A percentile compares a stretch with the other conserved stretches of the same genome.
Conservation (phyloP, 2,797 vertebrate genomes). For the Cirrhinus mrigala region DNA sequence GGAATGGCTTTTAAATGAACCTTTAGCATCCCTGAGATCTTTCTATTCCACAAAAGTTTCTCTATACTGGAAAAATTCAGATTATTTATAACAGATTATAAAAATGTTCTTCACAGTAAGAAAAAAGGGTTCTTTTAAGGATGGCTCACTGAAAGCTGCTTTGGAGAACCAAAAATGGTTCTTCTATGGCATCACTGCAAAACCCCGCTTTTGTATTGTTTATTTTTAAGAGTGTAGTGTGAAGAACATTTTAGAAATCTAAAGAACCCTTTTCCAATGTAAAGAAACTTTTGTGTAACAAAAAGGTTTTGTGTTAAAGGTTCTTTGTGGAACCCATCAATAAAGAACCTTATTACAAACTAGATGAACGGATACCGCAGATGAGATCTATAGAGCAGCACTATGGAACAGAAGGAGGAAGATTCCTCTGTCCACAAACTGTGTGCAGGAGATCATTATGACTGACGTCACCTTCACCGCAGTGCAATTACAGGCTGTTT, state of each 20-base stretch:
- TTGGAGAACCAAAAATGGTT: background rate
- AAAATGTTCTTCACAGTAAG: too few species aligned
- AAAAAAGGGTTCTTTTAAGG: too few species aligned
- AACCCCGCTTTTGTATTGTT: background rate
- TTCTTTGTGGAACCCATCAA: background rate
- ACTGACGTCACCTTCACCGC: constrained; percentile 6
- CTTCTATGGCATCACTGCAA: background rate
- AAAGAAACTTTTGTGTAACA: background rate
- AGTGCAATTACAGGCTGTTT: constrained; percentile 32
- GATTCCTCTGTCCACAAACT: background rate
- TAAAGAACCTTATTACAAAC: background rate
- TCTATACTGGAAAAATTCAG: background rate
- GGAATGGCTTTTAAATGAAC: too few species aligned
- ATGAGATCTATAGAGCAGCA: background rate
- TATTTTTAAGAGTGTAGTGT: background rate
- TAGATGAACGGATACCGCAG: background rate
- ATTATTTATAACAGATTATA: too few species aligned
- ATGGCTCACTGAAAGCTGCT: background rate
- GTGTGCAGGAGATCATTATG: constrained; percentile 5
- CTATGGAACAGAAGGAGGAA: constrained; percentile 5
- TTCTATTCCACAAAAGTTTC: background rate
- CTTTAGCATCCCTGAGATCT: background rate
- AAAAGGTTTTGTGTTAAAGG: background rate
- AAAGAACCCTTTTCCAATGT: background rate
- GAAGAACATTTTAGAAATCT: background rate